These are phyloP conservation scores for Hippocampus abdominalis DNA, from an alignment of 2,113 vertebrate species.

Conservation along the genomic window DNA sequence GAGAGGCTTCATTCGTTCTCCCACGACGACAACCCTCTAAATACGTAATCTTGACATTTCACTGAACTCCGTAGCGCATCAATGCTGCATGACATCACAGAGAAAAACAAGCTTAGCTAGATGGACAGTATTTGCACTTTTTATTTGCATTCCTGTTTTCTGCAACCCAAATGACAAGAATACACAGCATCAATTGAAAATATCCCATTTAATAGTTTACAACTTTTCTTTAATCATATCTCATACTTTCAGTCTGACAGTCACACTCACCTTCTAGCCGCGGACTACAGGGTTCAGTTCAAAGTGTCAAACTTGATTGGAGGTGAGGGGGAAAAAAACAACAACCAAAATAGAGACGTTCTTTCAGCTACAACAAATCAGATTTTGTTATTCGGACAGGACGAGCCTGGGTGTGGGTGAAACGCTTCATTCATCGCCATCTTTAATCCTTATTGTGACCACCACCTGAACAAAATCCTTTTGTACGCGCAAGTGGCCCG, in stretches of 20 bases:
- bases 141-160: slow-evolving; percentile 91
- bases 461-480: slow-evolving; percentile 46
- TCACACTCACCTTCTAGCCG: slow-evolving; percentile 68
- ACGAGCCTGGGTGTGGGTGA: slow-evolving; percentile 24
- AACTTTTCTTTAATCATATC: slow-evolving; percentile 73
- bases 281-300: slow-evolving; percentile 29
- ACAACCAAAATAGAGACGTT: not conserved
- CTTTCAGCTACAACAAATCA: not conserved
- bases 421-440: slow-evolving; percentile 28
- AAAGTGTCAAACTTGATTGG: slow-evolving; percentile 6
- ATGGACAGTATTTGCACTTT: slow-evolving; percentile 51
- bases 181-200: slow-evolving; percentile 97
- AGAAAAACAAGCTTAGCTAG: slow-evolving; percentile 37
- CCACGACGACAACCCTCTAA: not conserved
- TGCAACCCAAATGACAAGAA: slow-evolving; percentile 96
- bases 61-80: not conserved
- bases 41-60: not conserved
- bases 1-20: not conserved
- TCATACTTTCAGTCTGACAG: slow-evolving; percentile 69
- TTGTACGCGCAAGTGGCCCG: slow-evolving; percentile 55
- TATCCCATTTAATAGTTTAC: slow-evolving; percentile 94
- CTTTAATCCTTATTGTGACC: slow-evolving; percentile 39
- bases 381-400: not conserved
- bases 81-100: slow-evolving; percentile 6
- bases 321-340: not conserved